Evolutionary conservation across 2,888 invertebrate species (phyloP).

Genomic region (Sarcophaga rosellei): DNA sequence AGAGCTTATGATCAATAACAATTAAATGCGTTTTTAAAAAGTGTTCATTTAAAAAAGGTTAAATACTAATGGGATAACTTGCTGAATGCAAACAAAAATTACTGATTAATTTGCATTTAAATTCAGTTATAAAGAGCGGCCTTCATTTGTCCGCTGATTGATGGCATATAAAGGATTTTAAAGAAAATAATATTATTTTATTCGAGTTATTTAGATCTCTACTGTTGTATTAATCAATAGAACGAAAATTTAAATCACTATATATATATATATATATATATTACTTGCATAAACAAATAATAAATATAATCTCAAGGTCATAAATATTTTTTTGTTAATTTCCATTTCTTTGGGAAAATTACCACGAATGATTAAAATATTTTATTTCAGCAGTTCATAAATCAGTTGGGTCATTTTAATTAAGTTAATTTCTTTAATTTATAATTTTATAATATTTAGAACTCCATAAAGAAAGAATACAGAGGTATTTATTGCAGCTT

Average conservation of each 20-base stretch:
- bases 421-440: neutral
- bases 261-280: neutral
- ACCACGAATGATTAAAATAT: neutral
- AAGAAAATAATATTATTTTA: too few relatives aligned
- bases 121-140: too few relatives aligned
- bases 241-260: neutral
- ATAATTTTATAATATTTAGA: neutral
- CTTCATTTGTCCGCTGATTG: too few relatives aligned
- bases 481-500: neutral
- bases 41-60: too few relatives aligned
- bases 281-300: conserved; percentile 6
- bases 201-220: neutral
- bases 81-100: too few relatives aligned
- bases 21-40: too few relatives aligned
- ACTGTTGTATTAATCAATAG: neutral
- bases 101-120: too few relatives aligned
- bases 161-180: too few relatives aligned
- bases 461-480: neutral
- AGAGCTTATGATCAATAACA: too few relatives aligned
- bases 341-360: conserved; percentile 1
- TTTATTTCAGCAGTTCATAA: neutral
- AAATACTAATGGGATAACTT: too few relatives aligned
- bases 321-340: neutral
- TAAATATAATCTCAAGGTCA: neutral
- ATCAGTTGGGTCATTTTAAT: neutral